Base-by-base conservation (phyloP, 2,797 vertebrate species). In the Falco rusticolus region DNA sequence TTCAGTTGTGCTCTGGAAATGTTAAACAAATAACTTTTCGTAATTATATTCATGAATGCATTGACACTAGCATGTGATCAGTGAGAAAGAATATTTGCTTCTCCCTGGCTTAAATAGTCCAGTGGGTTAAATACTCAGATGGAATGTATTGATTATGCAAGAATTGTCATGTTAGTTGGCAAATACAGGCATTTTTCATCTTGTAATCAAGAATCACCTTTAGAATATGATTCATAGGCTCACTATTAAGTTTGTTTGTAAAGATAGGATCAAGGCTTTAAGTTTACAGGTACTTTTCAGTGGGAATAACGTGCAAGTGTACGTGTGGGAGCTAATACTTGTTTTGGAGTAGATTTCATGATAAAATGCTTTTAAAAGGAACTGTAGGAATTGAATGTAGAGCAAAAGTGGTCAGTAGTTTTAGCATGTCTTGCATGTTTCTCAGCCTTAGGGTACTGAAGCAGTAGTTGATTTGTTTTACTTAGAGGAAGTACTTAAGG, bases 211-310 rank as follows among this genome's bases (percentile, higher is more conserved):
- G 50, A 71, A 34, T 70, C 28, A 29, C 77, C 70, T 91, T 92
- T 68, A 81, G 57, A 87, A 75, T 84, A 41, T 94, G 85, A 89
- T 81, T 93, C 48, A 90, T 33, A 45, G 39, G 9, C 83, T 92
- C 3, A 1, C 91, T 93, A 88, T 88, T 88, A 79, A 93, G 34
- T 37, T 48, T 84, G 70, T 76, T 94, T 81, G 39, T 78, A 63
- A 96, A 94, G 93, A 87, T 63, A 92, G 54, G 34, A 89, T 96
- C 80, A 89, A 90, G 65, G 59, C 54, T 91, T 21, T 51, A 84
- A 56, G 74, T 88, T 91, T 82, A 79, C 70, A 61, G 63, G n/a
- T 72, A 34, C 22, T 92, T 94, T 86, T 88, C 80, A 72, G 51
- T 79, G 33, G 54, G 29, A 90, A 84, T 94, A 84, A 81, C 31